These are phyloP conservation scores for Lasiommata megera DNA, from an alignment of 2,888 invertebrate species.

Conservation along the genomic window DNA sequence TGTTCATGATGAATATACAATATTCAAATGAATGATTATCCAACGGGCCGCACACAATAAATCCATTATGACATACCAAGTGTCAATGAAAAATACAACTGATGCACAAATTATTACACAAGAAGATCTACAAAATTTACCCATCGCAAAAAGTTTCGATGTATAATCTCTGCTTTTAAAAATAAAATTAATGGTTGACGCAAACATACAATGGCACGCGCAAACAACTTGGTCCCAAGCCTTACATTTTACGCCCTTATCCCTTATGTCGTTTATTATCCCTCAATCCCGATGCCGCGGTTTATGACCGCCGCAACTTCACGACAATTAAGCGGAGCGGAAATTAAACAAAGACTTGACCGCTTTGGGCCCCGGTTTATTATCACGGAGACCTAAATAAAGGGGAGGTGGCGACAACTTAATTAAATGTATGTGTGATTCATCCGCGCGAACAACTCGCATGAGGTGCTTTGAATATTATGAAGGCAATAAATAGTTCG, in stretches of 20 bases:
- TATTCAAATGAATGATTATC: too few relatives aligned
- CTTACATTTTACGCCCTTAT: slow-evolving; percentile 5
- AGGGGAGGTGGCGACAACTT: slow-evolving; percentile 18
- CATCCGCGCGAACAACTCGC: background rate
- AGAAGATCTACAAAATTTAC: too few relatives aligned
- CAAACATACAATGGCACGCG: background rate
- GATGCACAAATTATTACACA: too few relatives aligned
- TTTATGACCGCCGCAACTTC: slow-evolving; percentile 38
- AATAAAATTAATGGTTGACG: background rate
- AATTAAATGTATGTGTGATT: slow-evolving; percentile 12
- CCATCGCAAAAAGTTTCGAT: too few relatives aligned
- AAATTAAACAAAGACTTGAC: slow-evolving; percentile 55
- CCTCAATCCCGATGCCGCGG: slow-evolving; percentile 17
- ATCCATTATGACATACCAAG: too few relatives aligned
- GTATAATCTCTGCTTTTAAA: background rate
- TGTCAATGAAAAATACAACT: too few relatives aligned
- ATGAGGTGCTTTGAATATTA: background rate
- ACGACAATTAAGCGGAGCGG: slow-evolving; percentile 48
- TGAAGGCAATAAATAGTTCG: too few relatives aligned
- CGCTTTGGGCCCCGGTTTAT: slow-evolving; percentile 36
- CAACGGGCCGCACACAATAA: too few relatives aligned
- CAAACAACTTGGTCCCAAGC: background rate
- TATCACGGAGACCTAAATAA: slow-evolving; percentile 26
- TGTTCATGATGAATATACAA: too few relatives aligned
- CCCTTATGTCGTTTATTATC: slow-evolving; percentile 15